Evolutionary conservation across 2,113 vertebrate species (phyloP).

Genomic region (Pluvianellus socialis): DNA sequence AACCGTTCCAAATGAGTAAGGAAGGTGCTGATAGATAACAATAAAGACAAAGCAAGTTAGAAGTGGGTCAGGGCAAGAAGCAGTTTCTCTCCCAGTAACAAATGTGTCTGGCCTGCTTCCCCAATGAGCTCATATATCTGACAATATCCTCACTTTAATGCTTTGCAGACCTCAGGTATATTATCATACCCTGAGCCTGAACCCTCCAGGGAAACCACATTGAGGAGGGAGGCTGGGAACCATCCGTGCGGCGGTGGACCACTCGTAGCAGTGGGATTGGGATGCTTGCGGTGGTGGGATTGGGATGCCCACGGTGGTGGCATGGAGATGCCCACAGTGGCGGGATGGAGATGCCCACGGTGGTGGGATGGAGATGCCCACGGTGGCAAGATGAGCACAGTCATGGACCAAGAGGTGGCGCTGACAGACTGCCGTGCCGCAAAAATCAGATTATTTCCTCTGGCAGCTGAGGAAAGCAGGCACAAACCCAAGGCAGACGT

Average conservation of each 20-base stretch:
- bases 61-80: slow-evolving; percentile 21
- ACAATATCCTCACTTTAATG: slow-evolving; percentile 72
- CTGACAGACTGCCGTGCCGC: neutral
- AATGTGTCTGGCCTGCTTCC: slow-evolving; percentile 74
- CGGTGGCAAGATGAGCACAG: rapidly evolving
- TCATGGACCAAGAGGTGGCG: slow-evolving; percentile 61
- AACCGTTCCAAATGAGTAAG: neutral
- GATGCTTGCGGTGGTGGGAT: rapidly evolving
- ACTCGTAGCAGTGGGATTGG: neutral
- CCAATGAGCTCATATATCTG: slow-evolving; percentile 71
- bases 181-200: slow-evolving; percentile 71
- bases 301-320: rapidly evolving
- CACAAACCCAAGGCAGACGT: neutral
- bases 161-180: slow-evolving; percentile 73
- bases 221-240: slow-evolving; percentile 50
- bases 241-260: rapidly evolving
- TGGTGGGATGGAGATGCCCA: neutral
- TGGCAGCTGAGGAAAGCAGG: neutral
- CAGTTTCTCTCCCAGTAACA: slow-evolving; percentile 40
- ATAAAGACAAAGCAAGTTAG: slow-evolving; percentile 37
- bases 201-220: slow-evolving; percentile 63
- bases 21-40: slow-evolving; percentile 70
- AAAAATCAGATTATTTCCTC: neutral
- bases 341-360: too few species aligned
- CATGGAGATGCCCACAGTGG: too few species aligned